Evolutionary conservation across 2,113 vertebrate species (phyloP), one percentile per base, ranked within the genome.

Genomic region (Acrocephalus kingi): DNA sequence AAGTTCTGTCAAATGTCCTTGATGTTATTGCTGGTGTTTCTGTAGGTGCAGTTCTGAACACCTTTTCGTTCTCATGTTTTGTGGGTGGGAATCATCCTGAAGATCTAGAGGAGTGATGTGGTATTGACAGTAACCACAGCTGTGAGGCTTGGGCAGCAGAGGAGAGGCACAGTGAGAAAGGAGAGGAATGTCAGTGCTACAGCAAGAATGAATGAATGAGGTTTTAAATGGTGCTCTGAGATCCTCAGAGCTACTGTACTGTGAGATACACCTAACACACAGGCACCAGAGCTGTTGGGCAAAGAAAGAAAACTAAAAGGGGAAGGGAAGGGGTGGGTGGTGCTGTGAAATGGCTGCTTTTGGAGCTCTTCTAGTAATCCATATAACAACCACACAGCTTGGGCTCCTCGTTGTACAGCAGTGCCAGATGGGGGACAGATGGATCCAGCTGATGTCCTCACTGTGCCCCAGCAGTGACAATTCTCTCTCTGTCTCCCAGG

Each of bases 401-500:
- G 67, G 22, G 43, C 17, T 91, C 8, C 59, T 89, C 4, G 0
- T 23, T 55, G 35, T 37, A n/a, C 25, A 20, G n/a, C 45, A 59
- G 1, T 30, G 37, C 20, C 79, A 82, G n/a, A 21, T 4, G 12
- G 4, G 19, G 11, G 27, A 0, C 1, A n/a, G 75, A 39, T 39
- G 37, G 37, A 80, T 17, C 48, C 85, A 67, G 67, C 62, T 90
- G 55, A 3, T 55, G 64, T 13, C 35, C 41, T 7, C 21, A 0
- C 37, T 43, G 66, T 5, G 2, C 41, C 0, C 11, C 5, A 19
- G 5, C 7, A 23, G 41, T 48, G 46, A 31, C 1, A 27, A 30
- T 35, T 75, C n/a, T 84, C 43, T 43, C 43, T 56, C 61, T 96
- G 39, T 78, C 81, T 78, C 61, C 54, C 24, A 98, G 98, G 98